A percentile compares a stretch with the other conserved stretches of the same genome.
phyloP scores from a whole-genome alignment of 2,797 vertebrate species.

The Natrix natrix region DNA sequence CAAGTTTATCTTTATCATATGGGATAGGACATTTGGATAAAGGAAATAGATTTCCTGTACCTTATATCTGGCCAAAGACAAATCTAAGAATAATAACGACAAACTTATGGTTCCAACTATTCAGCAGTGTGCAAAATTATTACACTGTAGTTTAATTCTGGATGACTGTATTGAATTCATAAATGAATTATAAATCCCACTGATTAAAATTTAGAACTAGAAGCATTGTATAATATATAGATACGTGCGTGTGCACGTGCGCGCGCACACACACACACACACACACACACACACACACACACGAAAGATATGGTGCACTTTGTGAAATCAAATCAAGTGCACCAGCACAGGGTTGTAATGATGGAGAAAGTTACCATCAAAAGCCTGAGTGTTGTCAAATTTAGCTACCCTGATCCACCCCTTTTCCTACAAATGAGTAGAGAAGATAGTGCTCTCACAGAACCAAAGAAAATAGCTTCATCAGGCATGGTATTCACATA shows the following conservation, averaged over 20 bases:
- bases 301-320: not conserved
- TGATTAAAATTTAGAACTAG: too few species aligned
- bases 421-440: not conserved
- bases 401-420: not conserved
- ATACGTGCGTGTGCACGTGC: too few species aligned
- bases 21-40: not conserved
- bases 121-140: not conserved
- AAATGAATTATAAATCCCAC: too few species aligned
- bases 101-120: not conserved
- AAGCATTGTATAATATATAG: too few species aligned
- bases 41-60: not conserved
- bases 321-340: not conserved
- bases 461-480: not conserved
- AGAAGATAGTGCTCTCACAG: not conserved
- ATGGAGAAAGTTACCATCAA: not conserved
- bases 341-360: not conserved
- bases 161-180: not conserved
- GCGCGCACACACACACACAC: too few species aligned
- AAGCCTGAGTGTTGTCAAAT: not conserved
- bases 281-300: too few species aligned
- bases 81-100: not conserved
- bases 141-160: not conserved
- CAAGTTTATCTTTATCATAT: not conserved
- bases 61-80: not conserved
- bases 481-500: not conserved